Evolutionary conservation across 1,140 invertebrate species (phyloP), one percentile per base, ranked within the genome.

Genomic region (Drosophila lini): DNA sequence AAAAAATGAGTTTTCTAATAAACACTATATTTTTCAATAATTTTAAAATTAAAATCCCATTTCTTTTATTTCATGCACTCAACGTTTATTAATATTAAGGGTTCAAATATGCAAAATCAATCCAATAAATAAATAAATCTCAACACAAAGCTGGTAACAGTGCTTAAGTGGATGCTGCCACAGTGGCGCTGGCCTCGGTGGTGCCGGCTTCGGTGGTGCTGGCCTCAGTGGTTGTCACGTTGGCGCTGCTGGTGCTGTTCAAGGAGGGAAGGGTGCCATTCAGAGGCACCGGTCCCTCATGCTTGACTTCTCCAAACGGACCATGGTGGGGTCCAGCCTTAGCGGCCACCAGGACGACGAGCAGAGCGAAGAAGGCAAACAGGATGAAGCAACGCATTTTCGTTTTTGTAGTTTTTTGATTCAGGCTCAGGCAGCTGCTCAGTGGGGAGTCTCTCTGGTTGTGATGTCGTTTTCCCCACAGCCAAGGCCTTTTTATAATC

Each of bases 341-440:
- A 13, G 59, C 60, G 15, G 71, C 38, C 25, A 53, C 73, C 73
- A 75, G 19, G 13, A 53, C 73, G 31, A 75, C 52, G 31, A 75
- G 16, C 41, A 75, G 34, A 2, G 71, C 71, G 19, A 76, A 41
- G 45, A 76, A 38, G 36, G 41, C 73, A 57, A 75, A 65, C 71
- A 75, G 22, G 15, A 42, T 52, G 50, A n/a, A 41, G 52, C 7
- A 65, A 45, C 73, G 73, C 73, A 75, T 75, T 28, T 38, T 53
- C n/a, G 15, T 9, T 52, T 10, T 57, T 25, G 25, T 53, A 5
- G 31, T 53, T 50, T 50, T 41, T 41, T 4, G 52, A 31, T 57
- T 22, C 9, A 28, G 15, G 32, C 47, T 58, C 19, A 36, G 60
- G 28, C 9, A 16, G 31, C n/a, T 50, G 31, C 47, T 65, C 6